Base-by-base conservation (phyloP, 1,140 invertebrate genomes). In the Caenorhabditis briggsae region DNA sequence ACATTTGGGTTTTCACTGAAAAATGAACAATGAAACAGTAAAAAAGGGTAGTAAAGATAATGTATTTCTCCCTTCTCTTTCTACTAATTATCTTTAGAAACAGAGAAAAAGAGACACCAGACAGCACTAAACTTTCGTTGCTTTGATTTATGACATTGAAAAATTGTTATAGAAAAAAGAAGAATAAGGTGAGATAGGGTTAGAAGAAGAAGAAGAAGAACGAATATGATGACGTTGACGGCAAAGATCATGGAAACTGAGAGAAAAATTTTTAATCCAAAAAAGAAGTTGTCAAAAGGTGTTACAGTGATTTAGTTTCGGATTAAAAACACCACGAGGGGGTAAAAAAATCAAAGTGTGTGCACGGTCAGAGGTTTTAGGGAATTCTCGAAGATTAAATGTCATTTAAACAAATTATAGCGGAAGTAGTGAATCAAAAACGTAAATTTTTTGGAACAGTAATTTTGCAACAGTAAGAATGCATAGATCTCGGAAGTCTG, bases 181-280 rank as follows among this genome's bases (percentile, higher is more conserved):
- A 58, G 18, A 58, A n/a, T 14, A 58, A n/a, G 50, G 16, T 53
- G 50, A 53, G 11, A 53, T 53, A 33, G 50, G 16, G 16, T 12
- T 16, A 53, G 50, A 53, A 53, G 11, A 16, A 53, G 50, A 50
- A 50, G 50, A 53, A 53, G 50, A n/a, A 58, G 59, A 64, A 64
- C 20, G 59, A 64, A 33, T 12, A 64, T 64, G 59, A 12, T 64
- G 59, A 64, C 23, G 59, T 8, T 64, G 59, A 64, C 59, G 33
- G 59, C 59, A 64, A 33, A 64, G 59, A 64, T 64, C 59, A 64
- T 20, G n/a, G 56, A 58, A 58, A 18, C 18, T 58, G 56, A 58
- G n/a, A 58, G 1, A 14, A 16, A 53, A 53, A 14, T 6, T 53
- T 53, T 53, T 53, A 11, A 53, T 53, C 50, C 33, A 3, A 33